Evolutionary conservation across 1,140 invertebrate species (phyloP).

Genomic region (Agrilus planipennis): DNA sequence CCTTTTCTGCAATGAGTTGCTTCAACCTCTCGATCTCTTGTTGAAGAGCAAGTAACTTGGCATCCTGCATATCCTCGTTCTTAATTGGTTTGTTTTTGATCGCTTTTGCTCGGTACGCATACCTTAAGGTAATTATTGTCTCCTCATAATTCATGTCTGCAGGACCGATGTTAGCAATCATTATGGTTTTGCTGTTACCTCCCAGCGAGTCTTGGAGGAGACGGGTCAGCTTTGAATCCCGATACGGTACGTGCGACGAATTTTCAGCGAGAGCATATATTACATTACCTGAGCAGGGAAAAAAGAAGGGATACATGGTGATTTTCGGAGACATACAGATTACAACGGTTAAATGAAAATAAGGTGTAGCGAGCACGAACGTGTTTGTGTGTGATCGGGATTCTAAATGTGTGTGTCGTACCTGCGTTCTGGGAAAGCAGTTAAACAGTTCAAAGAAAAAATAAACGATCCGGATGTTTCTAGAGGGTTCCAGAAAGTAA

Average conservation of each 20-base stretch:
- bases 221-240: slow-evolving; percentile 88
- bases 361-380: no score
- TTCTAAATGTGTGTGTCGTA: no score
- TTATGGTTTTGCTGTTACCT: slow-evolving; percentile 92
- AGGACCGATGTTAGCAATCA: slow-evolving; percentile 96
- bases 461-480: no score
- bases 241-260: slow-evolving; percentile 80
- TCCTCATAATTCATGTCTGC: slow-evolving; percentile 93
- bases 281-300: slow-evolving; percentile 58
- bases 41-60: slow-evolving; percentile 28
- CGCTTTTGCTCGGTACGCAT: slow-evolving; percentile 84
- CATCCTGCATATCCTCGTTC: slow-evolving; percentile 75
- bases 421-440: no score
- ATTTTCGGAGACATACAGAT: neutral
- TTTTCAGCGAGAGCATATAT: slow-evolving; percentile 88
- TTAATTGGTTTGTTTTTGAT: slow-evolving; percentile 94
- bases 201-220: slow-evolving; percentile 88
- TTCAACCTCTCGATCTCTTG: slow-evolving; percentile 30
- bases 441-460: no score
- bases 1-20: slow-evolving; percentile 26
- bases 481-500: no score
- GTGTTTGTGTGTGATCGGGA: no score
- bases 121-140: slow-evolving; percentile 82
- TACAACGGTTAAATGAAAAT: neutral
- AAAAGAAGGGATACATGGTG: no score